Percentiles rank a stretch among this genome's conserved stretches.
These are phyloP conservation scores for Thaumatotibia leucotreta DNA, from an alignment of 1,140 invertebrate species.

Conservation along the genomic window DNA sequence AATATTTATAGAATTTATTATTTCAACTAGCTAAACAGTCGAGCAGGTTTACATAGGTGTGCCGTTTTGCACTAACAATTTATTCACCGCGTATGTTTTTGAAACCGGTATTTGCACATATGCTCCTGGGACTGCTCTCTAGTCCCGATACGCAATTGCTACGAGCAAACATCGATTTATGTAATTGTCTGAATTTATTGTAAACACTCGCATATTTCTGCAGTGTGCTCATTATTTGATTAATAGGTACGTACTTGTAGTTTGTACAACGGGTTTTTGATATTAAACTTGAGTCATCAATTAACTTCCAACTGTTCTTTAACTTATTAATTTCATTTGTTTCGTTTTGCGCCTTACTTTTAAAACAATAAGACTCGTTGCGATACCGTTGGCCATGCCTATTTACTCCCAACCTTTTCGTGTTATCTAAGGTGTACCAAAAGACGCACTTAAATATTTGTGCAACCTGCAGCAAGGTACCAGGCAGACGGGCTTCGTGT, in stretches of 20 bases:
- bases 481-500: not conserved
- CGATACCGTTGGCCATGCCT: not conserved
- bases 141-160: not conserved
- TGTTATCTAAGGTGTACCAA: constrained; percentile 9
- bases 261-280: not conserved
- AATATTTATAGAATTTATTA: constrained; percentile 10
- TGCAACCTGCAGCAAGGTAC: not conserved
- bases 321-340: not conserved
- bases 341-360: not conserved
- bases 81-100: not conserved
- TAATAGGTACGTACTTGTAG: no score
- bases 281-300: constrained; percentile 10
- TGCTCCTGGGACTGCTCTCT: not conserved
- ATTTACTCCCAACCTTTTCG: not conserved
- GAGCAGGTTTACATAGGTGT: not conserved
- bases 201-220: constrained; percentile 12
- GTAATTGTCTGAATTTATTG: not conserved
- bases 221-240: constrained; percentile 11
- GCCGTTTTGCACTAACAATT: not conserved
- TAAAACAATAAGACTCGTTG: not conserved
- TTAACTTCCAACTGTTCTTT: not conserved
- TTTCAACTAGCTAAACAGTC: not conserved
- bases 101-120: not conserved
- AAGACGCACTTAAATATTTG: constrained; percentile 11
- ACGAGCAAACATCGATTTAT: not conserved